Evolutionary conservation across 1,140 invertebrate genomes (phyloP), one percentile per base, ranked within the genome.

Genomic region (Hyposmocoma kahamanoa): DNA sequence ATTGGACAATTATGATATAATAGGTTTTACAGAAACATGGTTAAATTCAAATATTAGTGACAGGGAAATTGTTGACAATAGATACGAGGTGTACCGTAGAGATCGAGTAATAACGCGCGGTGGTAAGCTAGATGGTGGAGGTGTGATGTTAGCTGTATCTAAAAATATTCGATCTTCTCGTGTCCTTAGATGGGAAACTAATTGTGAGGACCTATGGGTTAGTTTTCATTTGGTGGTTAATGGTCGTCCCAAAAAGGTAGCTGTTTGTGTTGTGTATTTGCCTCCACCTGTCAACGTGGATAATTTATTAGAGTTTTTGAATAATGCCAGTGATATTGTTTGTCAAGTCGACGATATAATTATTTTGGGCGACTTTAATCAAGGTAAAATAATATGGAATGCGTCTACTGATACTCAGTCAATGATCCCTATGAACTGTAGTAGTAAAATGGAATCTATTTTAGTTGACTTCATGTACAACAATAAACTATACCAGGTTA

Each of bases 291-390:
- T n/a, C n/a, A 48, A 41, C 15, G 9, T 38, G 20, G 34, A 48
- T 15, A 17, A 1, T 8, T 18, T 39, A 13, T 18, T 4, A 3
- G 17, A 1, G 21, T 48, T 48, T 39, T 15, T 38, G 3, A 18
- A 38, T 24, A 19, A 18, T 26, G 11, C 19, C 6, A 19, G 17
- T 19, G 18, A 20, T 42, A n/a, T 53, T 19, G 3, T 39, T 8
- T 15, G 44, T 42, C 24, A 24, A 13, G 30, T 41, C 6, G 15
- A 24, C 19, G 50, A 53, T 26, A 20, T 47, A 8, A 39, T 53
- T 9, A 42, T 53, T 34, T 30, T 53, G 19, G 50, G 50, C 10
- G 50, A 52, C 42, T 47, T 52, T 18, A 46, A 52, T 19, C 22
- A 43, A 19, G 28, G 26, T 17, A 42, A 36, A 15, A 47, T 53